Percentiles rank a stretch among this genome's conserved stretches.
Conservation (phyloP, 2,888 invertebrate genomes). For the Troides aeacus region DNA sequence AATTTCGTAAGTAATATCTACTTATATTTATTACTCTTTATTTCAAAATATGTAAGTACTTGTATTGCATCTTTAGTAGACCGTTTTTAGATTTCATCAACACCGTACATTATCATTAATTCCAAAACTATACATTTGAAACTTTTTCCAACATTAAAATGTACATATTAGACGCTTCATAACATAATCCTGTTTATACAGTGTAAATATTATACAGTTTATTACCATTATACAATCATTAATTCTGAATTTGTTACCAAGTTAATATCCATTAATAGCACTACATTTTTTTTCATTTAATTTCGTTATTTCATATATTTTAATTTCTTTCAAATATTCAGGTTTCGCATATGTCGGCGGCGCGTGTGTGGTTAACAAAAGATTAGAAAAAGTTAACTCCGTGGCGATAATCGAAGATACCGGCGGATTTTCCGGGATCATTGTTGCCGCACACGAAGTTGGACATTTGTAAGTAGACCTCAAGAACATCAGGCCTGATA, state of each 20-base stretch:
- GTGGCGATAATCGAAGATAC: conserved; percentile 98
- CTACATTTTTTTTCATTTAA: not conserved
- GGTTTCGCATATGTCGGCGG: conserved; percentile 98
- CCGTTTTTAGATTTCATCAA: not conserved
- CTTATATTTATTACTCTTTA: conserved; percentile 11
- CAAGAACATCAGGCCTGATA: not conserved
- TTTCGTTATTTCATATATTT: not conserved
- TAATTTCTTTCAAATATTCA: not conserved
- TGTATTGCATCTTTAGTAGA: not conserved
- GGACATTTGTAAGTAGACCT: conserved; percentile 92
- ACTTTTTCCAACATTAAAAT: not conserved
- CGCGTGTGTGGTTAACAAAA: conserved; percentile 96
- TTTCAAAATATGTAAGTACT: conserved; percentile 8
- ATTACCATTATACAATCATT: not conserved
- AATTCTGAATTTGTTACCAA: not conserved
- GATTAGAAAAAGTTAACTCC: conserved; percentile 96
- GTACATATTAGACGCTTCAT: not conserved
- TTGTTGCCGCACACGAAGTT: conserved; percentile 97
- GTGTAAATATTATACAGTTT: not conserved
- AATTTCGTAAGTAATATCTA: conserved; percentile 14
- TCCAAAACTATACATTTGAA: not conserved
- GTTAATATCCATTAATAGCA: not conserved
- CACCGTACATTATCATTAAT: conserved; percentile 3
- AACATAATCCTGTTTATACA: not conserved
- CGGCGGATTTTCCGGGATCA: conserved; percentile 97